A percentile compares a stretch with the other conserved stretches of the same genome.
Conservation (phyloP, 2,888 invertebrate genomes). For the Hemicrepidius hirtus region DNA sequence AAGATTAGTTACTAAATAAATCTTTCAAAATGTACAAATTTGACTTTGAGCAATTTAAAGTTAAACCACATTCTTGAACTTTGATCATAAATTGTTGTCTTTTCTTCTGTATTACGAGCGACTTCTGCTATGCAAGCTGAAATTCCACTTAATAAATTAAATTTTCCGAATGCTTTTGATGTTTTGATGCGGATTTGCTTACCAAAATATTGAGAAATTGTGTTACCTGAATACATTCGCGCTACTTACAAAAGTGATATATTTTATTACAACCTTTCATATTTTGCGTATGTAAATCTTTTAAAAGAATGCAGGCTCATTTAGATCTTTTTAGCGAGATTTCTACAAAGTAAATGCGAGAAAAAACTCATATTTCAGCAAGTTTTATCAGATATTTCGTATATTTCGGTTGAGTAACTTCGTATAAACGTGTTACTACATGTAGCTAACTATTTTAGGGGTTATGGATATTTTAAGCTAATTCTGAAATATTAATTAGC, state of each 20-base stretch:
- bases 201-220: conserved; percentile 10
- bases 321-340: conserved; percentile 41
- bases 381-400: conserved; percentile 39
- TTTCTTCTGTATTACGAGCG: conserved; percentile 18
- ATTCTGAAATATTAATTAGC: background rate
- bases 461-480: background rate
- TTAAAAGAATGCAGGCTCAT: conserved; percentile 38
- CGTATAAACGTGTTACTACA: conserved; percentile 7
- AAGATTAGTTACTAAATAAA: conserved; percentile 26
- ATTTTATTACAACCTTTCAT: conserved; percentile 15
- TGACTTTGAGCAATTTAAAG: conserved; percentile 33
- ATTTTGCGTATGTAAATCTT: conserved; percentile 36
- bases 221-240: background rate
- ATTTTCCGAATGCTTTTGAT: conserved; percentile 2
- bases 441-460: background rate
- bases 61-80: conserved; percentile 34
- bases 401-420: conserved; percentile 25
- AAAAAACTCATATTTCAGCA: conserved; percentile 45
- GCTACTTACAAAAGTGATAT: background rate
- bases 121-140: conserved; percentile 11
- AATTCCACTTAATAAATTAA: conserved; percentile 27
- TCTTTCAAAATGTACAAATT: conserved; percentile 28
- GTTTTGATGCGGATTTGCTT: conserved; percentile 14
- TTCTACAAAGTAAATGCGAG: conserved; percentile 40
- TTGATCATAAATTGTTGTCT: conserved; percentile 34